Evolutionary conservation across 2,797 vertebrate genomes (phyloP).

Genomic region (Pogonophryne albipinna): DNA sequence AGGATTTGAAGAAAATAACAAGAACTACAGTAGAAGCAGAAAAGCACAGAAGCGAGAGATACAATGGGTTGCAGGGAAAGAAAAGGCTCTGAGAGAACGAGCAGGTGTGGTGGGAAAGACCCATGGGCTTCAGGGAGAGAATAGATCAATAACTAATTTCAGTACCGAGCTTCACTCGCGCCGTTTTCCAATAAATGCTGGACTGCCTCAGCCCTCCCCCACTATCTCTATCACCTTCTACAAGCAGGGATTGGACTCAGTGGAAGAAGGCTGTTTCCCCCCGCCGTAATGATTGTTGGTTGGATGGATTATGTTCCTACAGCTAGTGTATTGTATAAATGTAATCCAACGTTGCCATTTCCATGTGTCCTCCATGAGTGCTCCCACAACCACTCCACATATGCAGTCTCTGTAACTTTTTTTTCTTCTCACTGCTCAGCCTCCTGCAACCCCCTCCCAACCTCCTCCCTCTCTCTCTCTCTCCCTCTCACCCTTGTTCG

Average conservation of each 20-base stretch:
- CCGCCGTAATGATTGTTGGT: constrained; percentile 58
- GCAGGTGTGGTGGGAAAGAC: constrained; percentile 83
- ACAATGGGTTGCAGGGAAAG: constrained; percentile 62
- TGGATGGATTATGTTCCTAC: constrained; percentile 67
- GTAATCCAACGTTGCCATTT: constrained; percentile 69
- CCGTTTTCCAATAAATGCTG: constrained; percentile 87
- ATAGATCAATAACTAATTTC: constrained; percentile 88
- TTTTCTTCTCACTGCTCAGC: constrained; percentile 25
- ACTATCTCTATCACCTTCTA: constrained; percentile 78
- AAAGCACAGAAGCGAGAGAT: constrained; percentile 34
- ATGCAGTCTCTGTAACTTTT: constrained; percentile 61
- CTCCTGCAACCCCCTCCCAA: constrained; percentile 47
- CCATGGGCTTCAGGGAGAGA: constrained; percentile 81
- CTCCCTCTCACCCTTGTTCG: constrained; percentile 51
- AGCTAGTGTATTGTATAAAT: constrained; percentile 60
- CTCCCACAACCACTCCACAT: constrained; percentile 58
- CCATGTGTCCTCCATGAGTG: constrained; percentile 61
- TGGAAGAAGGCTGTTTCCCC: constrained; percentile 50
- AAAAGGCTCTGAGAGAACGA: constrained; percentile 78
- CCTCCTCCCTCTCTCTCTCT: constrained; percentile 32
- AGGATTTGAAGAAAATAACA: constrained; percentile 24
- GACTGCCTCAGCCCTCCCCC: constrained; percentile 78
- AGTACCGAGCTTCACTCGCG: constrained; percentile 82
- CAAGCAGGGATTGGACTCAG: constrained; percentile 66
- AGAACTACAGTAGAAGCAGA: constrained; percentile 35